Evolutionary conservation across 2,888 invertebrate genomes (phyloP), one percentile per base, ranked within the genome.

Genomic region (Onthophagus sagittarius): DNA sequence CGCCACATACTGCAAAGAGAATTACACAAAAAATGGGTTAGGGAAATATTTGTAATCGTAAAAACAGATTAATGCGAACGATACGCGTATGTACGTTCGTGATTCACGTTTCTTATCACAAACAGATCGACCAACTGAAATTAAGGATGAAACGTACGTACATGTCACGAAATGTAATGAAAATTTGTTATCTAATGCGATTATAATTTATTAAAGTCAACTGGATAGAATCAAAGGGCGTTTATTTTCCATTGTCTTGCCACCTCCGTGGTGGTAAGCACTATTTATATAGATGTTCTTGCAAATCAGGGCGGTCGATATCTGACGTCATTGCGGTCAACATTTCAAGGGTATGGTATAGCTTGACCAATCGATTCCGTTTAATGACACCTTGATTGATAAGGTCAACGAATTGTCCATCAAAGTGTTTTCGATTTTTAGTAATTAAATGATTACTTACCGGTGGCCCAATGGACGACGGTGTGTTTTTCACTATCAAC

Each of bases 381-480:
- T 72, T 69, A 53, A 53, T 53, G 39, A 53, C 5, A 53, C 11
- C 39, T 53, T 53, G 39, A 53, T 53, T 53, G 39, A 53, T 53
- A 53, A 53, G 39, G 39, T 53, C 39, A 53, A 53, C 39, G 11
- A 53, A 53, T 53, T 53, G 23, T 23, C 23, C 23, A 23, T 23
- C 23, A 23, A 23, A 3, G 3, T 23, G 23, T 1, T 23, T 23
- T 23, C 23, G 23, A 23, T 23, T 23, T 23, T 23, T 53, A 53
- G 11, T 53, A 11, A 53, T 53, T 9, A 53, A 53, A 4, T 23
- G 23, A 53, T 53, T 53, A 53, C 39, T 53, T 84, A 97, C 98
- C 98, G 77, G 98, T 97, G 14, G 99, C 98, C 99, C 99, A 99
- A 85, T 99, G 99, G 7, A 98, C 93, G 67, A 96, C 94, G 1